Evolutionary conservation across 2,797 vertebrate genomes (phyloP).

Genomic region (Setipinna tenuifilis): DNA sequence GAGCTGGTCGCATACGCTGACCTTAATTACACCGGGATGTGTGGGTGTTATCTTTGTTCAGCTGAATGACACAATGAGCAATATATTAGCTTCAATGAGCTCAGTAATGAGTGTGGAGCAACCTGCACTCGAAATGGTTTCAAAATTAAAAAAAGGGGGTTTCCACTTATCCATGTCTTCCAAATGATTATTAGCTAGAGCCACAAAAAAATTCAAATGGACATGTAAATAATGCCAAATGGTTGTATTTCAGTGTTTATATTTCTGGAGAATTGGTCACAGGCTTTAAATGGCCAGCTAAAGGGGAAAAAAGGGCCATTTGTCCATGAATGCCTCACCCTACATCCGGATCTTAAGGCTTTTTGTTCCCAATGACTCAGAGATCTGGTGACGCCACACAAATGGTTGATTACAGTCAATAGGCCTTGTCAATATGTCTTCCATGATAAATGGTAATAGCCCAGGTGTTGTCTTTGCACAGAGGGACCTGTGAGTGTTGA

Average conservation of each 20-base stretch:
- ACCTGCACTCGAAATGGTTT: slow-evolving; percentile 50
- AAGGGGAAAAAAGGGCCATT: neutral
- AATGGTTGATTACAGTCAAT: slow-evolving; percentile 82
- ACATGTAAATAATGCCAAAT: slow-evolving; percentile 55
- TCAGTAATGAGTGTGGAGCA: slow-evolving; percentile 59
- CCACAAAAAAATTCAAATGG: slow-evolving; percentile 53
- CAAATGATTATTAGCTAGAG: slow-evolving; percentile 60
- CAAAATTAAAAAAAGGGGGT: slow-evolving; percentile 8
- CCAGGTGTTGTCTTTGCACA: slow-evolving; percentile 79
- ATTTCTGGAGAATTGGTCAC: neutral
- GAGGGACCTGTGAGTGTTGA: slow-evolving; percentile 81
- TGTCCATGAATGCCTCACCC: neutral
- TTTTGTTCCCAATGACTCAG: slow-evolving; percentile 59
- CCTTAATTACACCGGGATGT: slow-evolving; percentile 18
- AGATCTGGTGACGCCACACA: slow-evolving; percentile 67
- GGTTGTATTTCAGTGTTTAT: neutral
- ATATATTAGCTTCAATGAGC: slow-evolving; percentile 67
- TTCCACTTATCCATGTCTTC: slow-evolving; percentile 73
- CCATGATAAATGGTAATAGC: slow-evolving; percentile 87
- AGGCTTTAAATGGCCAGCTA: neutral
- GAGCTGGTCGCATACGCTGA: slow-evolving; percentile 32
- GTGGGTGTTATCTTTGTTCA: slow-evolving; percentile 26
- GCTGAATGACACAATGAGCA: slow-evolving; percentile 65
- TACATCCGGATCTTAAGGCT: neutral
- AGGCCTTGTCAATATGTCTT: slow-evolving; percentile 85